Evolutionary conservation across 2,797 vertebrate genomes (phyloP), one percentile per base, ranked within the genome.

Genomic region (Cirrhinus molitorella): DNA sequence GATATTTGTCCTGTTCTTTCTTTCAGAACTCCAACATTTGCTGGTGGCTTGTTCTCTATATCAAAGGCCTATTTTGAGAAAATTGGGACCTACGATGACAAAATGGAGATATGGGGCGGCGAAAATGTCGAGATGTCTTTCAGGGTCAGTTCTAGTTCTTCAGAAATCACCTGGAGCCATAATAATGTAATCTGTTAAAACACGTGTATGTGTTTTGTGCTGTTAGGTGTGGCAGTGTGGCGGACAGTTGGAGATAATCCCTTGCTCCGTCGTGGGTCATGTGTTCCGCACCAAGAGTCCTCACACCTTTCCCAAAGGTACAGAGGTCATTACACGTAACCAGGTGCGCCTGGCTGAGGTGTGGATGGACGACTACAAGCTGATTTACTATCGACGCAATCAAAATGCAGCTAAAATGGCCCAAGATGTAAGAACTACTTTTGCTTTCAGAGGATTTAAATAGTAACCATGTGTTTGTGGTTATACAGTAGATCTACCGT

Each of bases 71-170:
- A 99, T 92, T 99, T 99, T 71, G 95, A 99, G 85, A 94, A 97
- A 93, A 97, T 99, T 0, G 98, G 98, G 70, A 96, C 97, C 53
- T 99, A 99, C 0, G 98, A 99, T 0, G 96, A 98, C 84, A 95
- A 99, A 94, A 99, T 99, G 98, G 98, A 99, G 94, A 98, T 99
- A 85, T 99, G 98, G 98, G 98, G 98, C 3, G 98, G 98, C 0
- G 98, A 99, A 92, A 99, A 99, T 28, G 95, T 99, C 79, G 98
- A 99, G 91, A 99, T 99, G 98, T 99, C 98, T 7, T 98, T 99
- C 91, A 96, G 98, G 96, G 98, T 99, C 85, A 94, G 97, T 91
- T n/a, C 2, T 13, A 43, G 25, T 12, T 74, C 53, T 74, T 6
- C 2, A 70, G 37, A 45, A 23, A 57, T 65, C n/a, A 12, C n/a